Evolutionary conservation across 2,113 vertebrate genomes (phyloP), one percentile per base, ranked within the genome.

Genomic region (Tylochromis polylepis): DNA sequence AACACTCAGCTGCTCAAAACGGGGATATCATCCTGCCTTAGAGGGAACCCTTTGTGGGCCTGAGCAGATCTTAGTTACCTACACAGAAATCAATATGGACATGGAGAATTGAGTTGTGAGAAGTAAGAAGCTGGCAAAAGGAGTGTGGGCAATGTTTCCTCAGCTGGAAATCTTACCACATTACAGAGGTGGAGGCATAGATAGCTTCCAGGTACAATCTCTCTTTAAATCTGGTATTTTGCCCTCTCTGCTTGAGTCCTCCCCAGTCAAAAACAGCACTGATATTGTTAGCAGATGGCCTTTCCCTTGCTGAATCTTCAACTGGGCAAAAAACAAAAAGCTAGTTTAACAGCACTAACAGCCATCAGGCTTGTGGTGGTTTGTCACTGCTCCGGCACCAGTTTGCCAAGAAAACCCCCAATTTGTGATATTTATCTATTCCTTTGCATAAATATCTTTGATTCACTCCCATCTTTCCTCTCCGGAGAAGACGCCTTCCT

Each of bases 71-170:
- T 89, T 82, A 87, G 89, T 85, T 87, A 87, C 92, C 90, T 86
- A 87, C 88, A 87, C 83, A 82, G 72, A 92, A 94, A 93, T 94
- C 94, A 81, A 93, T 94, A 65, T 1, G 9, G 12, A 90, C 91
- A 70, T 18, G 53, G 43, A 84, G 89, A 81, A 82, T n/a, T 80
- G 78, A 88, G 72, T 24, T 24, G 57, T 75, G 53, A 87, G 87
- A 62, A 70, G 11, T 70, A 83, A 53, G 75, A 12, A 81, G 81
- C 38, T 27, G 85, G 83, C 78, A 82, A 77, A 89, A 58, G 82
- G 4, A 89, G 85, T 83, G 91, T 90, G 89, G 88, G 89, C 85
- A 92, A 79, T 43, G 60, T 36, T 83, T 81, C 75, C 79, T 86
- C 72, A 67, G 83, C 82, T 83, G 75, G 78, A 81, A 86, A 85